Evolutionary conservation across 2,888 invertebrate genomes (phyloP).

Genomic region (Myopa tessellatipennis): DNA sequence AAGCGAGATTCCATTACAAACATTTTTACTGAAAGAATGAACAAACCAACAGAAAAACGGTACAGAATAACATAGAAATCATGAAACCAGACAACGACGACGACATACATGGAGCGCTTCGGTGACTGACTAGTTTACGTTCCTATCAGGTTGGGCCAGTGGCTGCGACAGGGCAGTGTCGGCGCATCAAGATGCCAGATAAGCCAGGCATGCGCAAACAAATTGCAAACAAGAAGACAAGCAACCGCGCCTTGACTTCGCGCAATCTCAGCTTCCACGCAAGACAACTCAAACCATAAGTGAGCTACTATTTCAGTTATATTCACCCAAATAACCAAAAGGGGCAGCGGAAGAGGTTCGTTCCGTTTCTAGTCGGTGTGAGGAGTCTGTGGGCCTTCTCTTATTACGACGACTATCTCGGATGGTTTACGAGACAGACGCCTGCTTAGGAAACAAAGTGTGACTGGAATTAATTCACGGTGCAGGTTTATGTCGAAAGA

Average conservation of each 20-base stretch:
- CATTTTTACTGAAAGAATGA: slow-evolving; percentile 36
- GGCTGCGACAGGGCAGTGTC: slow-evolving; percentile 40
- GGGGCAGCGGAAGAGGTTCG: not conserved
- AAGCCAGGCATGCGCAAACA: slow-evolving; percentile 49
- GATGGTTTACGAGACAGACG: not conserved
- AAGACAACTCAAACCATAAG: slow-evolving; percentile 33
- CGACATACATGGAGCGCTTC: slow-evolving; percentile 18
- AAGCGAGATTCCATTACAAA: slow-evolving; percentile 64
- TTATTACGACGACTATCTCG: not conserved
- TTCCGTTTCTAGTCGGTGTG: not conserved
- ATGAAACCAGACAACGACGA: slow-evolving; percentile 20
- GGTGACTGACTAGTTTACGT: slow-evolving; percentile 40
- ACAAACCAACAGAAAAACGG: slow-evolving; percentile 23
- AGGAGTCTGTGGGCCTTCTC: not conserved
- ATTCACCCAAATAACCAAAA: slow-evolving; percentile 35
- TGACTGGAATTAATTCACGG: slow-evolving; percentile 51
- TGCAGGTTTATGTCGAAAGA: slow-evolving; percentile 50
- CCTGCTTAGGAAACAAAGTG: slow-evolving; percentile 41
- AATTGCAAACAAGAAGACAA: slow-evolving; percentile 47
- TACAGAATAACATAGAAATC: slow-evolving; percentile 18
- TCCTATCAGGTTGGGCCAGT: not conserved
- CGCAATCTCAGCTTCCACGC: slow-evolving; percentile 22
- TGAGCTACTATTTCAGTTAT: slow-evolving; percentile 40
- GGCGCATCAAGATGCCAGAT: slow-evolving; percentile 52
- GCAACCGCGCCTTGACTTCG: slow-evolving; percentile 19